Evolutionary conservation across 1,140 invertebrate genomes (phyloP).

Genomic region (Vollenhovia emeryi): DNA sequence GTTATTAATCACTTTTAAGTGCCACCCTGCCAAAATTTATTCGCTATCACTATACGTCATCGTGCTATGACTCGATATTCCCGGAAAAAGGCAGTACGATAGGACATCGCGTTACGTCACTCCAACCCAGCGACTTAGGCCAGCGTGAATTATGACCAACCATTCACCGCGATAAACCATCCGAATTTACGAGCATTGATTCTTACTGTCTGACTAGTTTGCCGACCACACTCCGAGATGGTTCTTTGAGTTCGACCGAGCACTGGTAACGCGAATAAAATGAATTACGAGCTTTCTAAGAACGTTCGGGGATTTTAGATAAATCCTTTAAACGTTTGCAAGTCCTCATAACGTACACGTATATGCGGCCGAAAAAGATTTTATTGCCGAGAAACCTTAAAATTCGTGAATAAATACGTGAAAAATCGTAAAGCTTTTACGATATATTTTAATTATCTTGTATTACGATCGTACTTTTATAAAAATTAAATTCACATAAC

Average conservation of each 20-base stretch:
- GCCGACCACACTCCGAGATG: conserved; percentile 51
- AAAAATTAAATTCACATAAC: neutral
- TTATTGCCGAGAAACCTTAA: conserved; percentile 15
- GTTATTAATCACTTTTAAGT: neutral
- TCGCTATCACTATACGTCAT: neutral
- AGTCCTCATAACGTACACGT: neutral
- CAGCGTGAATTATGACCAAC: conserved; percentile 40
- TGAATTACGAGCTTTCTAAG: conserved; percentile 55
- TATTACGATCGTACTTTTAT: neutral
- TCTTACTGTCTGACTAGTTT: conserved; percentile 59
- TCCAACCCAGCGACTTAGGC: conserved; percentile 19
- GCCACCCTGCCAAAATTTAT: neutral
- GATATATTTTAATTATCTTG: neutral
- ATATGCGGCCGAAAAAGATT: neutral
- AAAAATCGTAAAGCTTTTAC: neutral
- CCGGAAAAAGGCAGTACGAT: conserved; percentile 35
- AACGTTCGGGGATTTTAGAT: conserved; percentile 41
- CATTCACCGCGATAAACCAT: conserved; percentile 49
- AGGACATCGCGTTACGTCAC: conserved; percentile 45
- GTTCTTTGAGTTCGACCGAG: conserved; percentile 50
- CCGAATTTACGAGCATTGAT: conserved; percentile 59
- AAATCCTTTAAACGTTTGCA: conserved; percentile 40
- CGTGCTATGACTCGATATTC: conserved; percentile 23
- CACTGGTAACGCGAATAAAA: conserved; percentile 53
- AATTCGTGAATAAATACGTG: neutral